phyloP scores from a whole-genome alignment of 1,140 invertebrate genomes.

The Daktulosphaira vitifoliae region DNA sequence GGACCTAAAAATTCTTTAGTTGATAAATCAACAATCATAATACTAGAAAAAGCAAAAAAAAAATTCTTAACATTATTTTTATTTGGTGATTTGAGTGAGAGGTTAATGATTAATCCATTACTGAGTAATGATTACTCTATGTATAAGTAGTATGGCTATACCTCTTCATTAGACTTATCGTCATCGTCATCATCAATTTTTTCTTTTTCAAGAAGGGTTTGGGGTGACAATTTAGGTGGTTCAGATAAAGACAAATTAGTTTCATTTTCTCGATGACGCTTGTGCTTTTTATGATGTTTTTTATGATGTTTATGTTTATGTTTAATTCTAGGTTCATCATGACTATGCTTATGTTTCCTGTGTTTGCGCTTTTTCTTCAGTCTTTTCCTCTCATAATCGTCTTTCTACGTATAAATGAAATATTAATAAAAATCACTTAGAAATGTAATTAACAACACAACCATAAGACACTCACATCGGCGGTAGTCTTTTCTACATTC shows the following conservation, averaged over 20 bases:
- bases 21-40: too few relatives aligned
- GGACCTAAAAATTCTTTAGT: too few relatives aligned
- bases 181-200: conserved; percentile 19
- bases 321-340: conserved; percentile 11
- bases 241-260: not conserved
- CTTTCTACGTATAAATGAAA: not conserved
- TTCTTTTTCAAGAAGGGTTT: not conserved
- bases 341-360: conserved; percentile 24
- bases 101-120: too few relatives aligned
- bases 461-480: conserved; percentile 16
- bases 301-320: conserved; percentile 29
- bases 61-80: too few relatives aligned
- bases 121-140: too few relatives aligned
- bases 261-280: not conserved
- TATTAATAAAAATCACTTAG: not conserved
- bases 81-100: too few relatives aligned
- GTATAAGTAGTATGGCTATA: too few relatives aligned
- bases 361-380: conserved; percentile 25
- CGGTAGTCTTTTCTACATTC: conserved; percentile 18
- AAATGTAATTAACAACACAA: not conserved
- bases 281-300: conserved; percentile 28
- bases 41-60: too few relatives aligned
- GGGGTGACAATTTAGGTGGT: conserved; percentile 4
- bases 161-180: not conserved
- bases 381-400: conserved; percentile 23